Evolutionary conservation across 2,888 invertebrate species (phyloP).

Genomic region (Anoplius nigerrimus): DNA sequence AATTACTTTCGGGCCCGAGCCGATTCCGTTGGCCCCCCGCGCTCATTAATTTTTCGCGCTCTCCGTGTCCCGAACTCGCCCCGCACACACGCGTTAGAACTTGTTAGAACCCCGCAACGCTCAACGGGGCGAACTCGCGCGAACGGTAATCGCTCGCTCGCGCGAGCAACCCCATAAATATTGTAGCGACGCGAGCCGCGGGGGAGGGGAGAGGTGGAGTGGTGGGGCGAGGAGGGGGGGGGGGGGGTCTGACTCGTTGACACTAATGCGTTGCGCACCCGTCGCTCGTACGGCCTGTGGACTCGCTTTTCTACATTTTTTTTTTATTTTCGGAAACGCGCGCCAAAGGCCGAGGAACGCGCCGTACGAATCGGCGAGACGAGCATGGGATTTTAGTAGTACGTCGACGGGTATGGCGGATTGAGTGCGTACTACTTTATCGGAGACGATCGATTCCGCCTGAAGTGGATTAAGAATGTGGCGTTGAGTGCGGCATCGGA

Average conservation of each 20-base stretch:
- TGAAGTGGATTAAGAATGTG: no score
- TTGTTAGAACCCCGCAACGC: constrained; percentile 61
- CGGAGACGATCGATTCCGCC: no score
- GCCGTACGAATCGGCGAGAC: not conserved
- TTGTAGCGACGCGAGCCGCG: constrained; percentile 61
- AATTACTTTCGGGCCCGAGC: not conserved
- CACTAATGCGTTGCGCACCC: not conserved
- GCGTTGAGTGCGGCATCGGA: no score
- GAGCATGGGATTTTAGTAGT: no score
- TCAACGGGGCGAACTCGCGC: constrained; percentile 68
- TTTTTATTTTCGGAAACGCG: no score
- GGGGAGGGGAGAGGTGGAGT: not conserved
- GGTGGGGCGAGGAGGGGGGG: not conserved
- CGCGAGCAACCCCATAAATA: constrained; percentile 70
- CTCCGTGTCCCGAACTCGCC: constrained; percentile 51
- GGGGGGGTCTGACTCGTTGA: constrained; percentile 1
- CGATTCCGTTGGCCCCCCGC: constrained; percentile 30
- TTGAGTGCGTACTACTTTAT: no score
- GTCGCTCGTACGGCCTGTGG: not conserved
- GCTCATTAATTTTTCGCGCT: constrained; percentile 58
- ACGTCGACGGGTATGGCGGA: no score
- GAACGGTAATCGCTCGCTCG: constrained; percentile 68
- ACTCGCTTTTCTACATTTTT: no score
- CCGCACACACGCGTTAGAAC: constrained; percentile 55
- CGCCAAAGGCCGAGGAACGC: not conserved